Evolutionary conservation across 2,888 invertebrate species (phyloP).

Genomic region (Anarsia innoxiella): DNA sequence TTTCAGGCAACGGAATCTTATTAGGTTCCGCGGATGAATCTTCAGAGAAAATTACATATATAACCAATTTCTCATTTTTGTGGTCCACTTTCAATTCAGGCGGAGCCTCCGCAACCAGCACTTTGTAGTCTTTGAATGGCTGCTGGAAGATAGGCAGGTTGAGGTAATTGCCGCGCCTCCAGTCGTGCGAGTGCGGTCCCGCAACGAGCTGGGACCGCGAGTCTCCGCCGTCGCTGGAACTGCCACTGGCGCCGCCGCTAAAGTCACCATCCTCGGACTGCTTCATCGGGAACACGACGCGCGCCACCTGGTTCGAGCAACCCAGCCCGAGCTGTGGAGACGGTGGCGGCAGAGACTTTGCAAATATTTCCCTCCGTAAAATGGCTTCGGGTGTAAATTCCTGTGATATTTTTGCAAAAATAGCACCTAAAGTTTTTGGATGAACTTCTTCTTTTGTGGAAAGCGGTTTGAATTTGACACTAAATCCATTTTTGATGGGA

Average conservation of each 20-base stretch:
- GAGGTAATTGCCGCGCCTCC: slow-evolving; percentile 23
- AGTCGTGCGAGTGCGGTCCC: no score
- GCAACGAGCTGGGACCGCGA: no score
- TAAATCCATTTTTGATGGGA: slow-evolving; percentile 46
- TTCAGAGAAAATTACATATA: slow-evolving; percentile 52
- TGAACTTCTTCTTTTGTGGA: slow-evolving; percentile 32
- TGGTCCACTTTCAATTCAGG: slow-evolving; percentile 35
- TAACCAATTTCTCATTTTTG: slow-evolving; percentile 30
- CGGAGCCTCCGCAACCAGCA: slow-evolving; percentile 56
- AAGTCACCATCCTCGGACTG: slow-evolving; percentile 5
- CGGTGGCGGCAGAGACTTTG: slow-evolving; percentile 16
- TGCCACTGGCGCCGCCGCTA: not conserved
- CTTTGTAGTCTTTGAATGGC: slow-evolving; percentile 42
- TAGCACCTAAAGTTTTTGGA: slow-evolving; percentile 28
- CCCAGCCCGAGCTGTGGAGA: slow-evolving; percentile 25
- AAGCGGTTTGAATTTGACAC: slow-evolving; percentile 37
- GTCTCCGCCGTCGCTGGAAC: slow-evolving; percentile 16
- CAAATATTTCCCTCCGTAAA: slow-evolving; percentile 16
- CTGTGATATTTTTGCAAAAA: slow-evolving; percentile 43
- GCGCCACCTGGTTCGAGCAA: slow-evolving; percentile 43
- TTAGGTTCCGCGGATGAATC: slow-evolving; percentile 23
- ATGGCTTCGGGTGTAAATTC: slow-evolving; percentile 21
- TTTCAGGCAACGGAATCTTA: slow-evolving; percentile 25
- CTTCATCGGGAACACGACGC: slow-evolving; percentile 29
- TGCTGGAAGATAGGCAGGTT: slow-evolving; percentile 45